Base-by-base conservation (phyloP, 2,888 invertebrate genomes). In the Acanthopleura granulata region DNA sequence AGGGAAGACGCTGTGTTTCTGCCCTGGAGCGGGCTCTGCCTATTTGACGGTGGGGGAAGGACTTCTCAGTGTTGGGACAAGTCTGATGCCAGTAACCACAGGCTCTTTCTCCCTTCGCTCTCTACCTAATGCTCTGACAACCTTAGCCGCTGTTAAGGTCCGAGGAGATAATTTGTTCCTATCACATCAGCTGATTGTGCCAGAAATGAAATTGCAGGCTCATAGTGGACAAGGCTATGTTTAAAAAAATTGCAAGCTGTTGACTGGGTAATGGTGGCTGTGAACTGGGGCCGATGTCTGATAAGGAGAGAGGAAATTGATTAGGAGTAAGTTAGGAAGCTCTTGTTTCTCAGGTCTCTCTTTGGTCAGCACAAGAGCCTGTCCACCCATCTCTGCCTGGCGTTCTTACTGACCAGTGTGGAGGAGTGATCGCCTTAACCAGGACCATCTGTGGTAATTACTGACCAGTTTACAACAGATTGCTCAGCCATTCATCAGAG, bases 101-200 rank as follows among this genome's bases (percentile, higher is more conserved):
- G 57, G 57, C 57, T n/a, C 22, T 22, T 18, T 15, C 18, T 51
- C 51, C 14, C 51, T 18, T 15, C 22, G 6, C 57, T 57, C 18
- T n/a, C 57, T 57, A 3, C 57, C 18, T 1, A 57, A 57, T 18
- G 57, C 57, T 40, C 40, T 40, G 40, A 40, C 40, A 40, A 40
- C 40, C 4, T 9, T 9, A 40, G 40, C 40, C 40, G 3, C 18
- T 57, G 57, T 57, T 57, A 9, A n/a, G 18, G 57, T 57, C 18
- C 12, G 22, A 57, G 57, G 22, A 22, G 57, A 18, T 57, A 57
- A 57, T 66, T 66, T 66, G 29, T 27, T 25, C 29, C 16, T 66
- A 66, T 66, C 66, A 66, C 66, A 66, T 66, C 25, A 27, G 18
- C 29, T 27, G 66, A 66, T 66, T 66, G 66, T 22, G 22, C 29